A percentile compares a stretch with the other conserved stretches of the same genome.
These are phyloP conservation scores for Capromys pilorides DNA, from an alignment of 2,797 vertebrate species.

Conservation along the genomic window DNA sequence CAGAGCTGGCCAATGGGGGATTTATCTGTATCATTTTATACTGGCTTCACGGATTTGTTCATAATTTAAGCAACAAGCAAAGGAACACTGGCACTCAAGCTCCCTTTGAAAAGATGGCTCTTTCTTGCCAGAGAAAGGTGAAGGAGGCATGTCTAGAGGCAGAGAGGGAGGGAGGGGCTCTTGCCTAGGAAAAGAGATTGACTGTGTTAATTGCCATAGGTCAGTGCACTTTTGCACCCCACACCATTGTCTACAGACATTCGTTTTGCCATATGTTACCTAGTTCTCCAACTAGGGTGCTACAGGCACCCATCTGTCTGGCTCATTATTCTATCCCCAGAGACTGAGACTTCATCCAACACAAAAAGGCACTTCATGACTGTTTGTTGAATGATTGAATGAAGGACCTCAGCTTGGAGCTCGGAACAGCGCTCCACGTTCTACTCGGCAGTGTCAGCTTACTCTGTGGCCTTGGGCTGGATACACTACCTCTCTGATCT, in stretches of 20 bases:
- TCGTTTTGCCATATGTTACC: background rate
- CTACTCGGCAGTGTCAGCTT: background rate
- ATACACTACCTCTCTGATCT: background rate
- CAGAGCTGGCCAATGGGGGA: background rate
- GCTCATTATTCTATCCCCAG: background rate
- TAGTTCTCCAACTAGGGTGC: background rate
- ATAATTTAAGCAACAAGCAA: background rate
- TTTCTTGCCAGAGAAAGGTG: background rate
- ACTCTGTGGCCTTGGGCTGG: background rate
- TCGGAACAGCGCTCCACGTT: background rate
- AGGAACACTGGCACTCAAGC: background rate
- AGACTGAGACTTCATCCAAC: background rate
- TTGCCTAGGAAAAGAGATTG: background rate
- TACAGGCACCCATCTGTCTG: background rate
- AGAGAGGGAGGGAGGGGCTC: background rate
- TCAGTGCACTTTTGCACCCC: background rate
- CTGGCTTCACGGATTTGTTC: background rate
- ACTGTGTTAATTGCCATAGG: background rate
- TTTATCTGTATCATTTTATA: slow-evolving; percentile 2
- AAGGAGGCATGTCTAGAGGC: slow-evolving; percentile 11
- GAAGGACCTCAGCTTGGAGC: background rate
- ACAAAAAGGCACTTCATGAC: background rate
- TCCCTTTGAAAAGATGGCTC: background rate
- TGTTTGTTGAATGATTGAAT: slow-evolving; percentile 2
- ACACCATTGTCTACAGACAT: background rate